Evolutionary conservation across 2,888 invertebrate species (phyloP).

Genomic region (Capitulum mitella): DNA sequence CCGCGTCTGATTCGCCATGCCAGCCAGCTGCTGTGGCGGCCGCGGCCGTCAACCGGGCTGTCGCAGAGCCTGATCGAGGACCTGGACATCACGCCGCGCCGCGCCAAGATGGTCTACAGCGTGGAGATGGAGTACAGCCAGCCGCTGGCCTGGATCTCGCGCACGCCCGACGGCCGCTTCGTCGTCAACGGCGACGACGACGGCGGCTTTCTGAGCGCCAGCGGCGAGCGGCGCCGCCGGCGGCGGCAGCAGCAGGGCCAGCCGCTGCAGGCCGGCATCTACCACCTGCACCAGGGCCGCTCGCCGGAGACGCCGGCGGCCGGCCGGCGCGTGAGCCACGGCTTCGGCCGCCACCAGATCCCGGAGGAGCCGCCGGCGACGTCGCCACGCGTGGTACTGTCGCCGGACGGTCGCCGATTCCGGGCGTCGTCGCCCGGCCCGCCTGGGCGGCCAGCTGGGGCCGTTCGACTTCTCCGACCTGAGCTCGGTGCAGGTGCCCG

Average conservation of each 20-base stretch:
- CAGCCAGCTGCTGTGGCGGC: conserved; percentile 10
- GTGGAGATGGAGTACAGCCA: conserved; percentile 34
- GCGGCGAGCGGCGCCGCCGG: conserved; percentile 32
- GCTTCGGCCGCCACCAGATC: conserved; percentile 35
- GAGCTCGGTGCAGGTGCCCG: conserved; percentile 39
- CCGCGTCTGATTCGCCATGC: conserved; percentile 28
- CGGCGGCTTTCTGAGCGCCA: conserved; percentile 38
- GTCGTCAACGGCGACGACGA: conserved; percentile 53
- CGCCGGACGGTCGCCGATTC: conserved; percentile 37
- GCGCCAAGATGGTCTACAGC: conserved; percentile 28
- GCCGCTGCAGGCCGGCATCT: conserved; percentile 22
- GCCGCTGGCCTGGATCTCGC: conserved; percentile 59
- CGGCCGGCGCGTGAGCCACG: conserved; percentile 5
- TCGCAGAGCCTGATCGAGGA: conserved; percentile 18
- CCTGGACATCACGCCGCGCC: conserved; percentile 20
- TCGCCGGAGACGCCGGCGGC: neutral
- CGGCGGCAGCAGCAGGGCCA: conserved; percentile 27
- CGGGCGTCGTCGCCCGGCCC: conserved; percentile 40
- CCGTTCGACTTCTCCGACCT: conserved; percentile 38
- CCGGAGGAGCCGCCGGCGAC: conserved; percentile 26
- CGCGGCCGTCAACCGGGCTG: conserved; percentile 28
- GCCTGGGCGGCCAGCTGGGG: conserved; percentile 35
- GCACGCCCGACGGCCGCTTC: conserved; percentile 67
- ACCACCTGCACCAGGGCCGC: neutral
- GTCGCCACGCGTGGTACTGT: conserved; percentile 32